Conservation (phyloP, 2,113 vertebrate genomes). For the Erythrolamprus reginae region DNA sequence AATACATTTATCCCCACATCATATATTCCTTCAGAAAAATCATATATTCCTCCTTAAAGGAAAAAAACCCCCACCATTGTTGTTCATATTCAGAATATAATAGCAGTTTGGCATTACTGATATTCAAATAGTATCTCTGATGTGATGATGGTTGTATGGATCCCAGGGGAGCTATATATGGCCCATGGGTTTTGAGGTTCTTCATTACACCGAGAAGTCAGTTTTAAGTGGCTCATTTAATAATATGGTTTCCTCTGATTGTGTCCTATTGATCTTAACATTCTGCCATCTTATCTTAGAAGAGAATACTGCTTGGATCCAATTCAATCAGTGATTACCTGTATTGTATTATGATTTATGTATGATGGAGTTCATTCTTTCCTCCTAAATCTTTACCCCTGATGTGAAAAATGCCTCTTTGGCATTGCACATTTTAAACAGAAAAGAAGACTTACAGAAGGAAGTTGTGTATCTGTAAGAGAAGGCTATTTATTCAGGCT, state of each 20-base stretch:
- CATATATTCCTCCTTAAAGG: neutral
- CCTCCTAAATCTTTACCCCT: neutral
- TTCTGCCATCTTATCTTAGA: neutral
- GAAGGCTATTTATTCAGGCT: neutral
- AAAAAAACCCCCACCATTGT: neutral
- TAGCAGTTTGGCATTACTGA: neutral
- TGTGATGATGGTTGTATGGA: neutral
- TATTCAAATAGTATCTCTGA: neutral
- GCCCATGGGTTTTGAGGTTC: neutral
- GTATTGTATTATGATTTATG: neutral
- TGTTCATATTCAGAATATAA: neutral
- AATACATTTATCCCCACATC: neutral
- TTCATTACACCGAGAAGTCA: neutral
- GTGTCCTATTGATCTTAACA: neutral
- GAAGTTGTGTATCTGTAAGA: neutral
- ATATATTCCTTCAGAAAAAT: neutral
- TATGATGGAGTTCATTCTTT: neutral
- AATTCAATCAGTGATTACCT: neutral
- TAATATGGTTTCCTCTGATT: neutral
- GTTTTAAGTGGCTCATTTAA: neutral
- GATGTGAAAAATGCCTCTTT: neutral
- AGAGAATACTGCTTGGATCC: neutral
- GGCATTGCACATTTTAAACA: neutral
- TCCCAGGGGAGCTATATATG: neutral
- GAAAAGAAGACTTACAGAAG: neutral